Evolutionary conservation across 2,888 invertebrate species (phyloP).

Genomic region (Ophioninae sp.): DNA sequence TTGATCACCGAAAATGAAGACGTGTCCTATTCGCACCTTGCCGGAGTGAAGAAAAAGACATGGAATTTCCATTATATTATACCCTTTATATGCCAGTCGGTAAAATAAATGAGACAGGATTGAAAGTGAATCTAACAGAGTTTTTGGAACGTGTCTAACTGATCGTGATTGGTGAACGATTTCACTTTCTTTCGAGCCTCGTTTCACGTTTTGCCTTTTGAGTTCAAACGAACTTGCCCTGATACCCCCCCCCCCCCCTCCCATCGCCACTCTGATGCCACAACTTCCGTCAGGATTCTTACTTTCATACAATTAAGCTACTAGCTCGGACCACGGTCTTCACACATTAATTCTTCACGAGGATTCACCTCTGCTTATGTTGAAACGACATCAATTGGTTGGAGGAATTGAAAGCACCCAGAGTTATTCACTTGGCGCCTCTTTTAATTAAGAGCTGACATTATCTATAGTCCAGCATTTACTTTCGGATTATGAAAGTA

Average conservation of each 20-base stretch:
- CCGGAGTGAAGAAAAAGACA: conserved; percentile 4
- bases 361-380: background rate
- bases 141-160: conserved; percentile 51
- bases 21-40: too few species aligned
- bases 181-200: conserved; percentile 53
- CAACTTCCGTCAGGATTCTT: conserved; percentile 39
- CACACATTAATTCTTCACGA: background rate
- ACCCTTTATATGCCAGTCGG: background rate
- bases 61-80: background rate
- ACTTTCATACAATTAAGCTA: conserved; percentile 27
- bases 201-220: conserved; percentile 37
- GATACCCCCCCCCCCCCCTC: background rate
- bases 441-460: background rate
- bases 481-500: background rate
- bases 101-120: conserved; percentile 11
- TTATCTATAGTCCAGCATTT: conserved; percentile 9
- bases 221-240: conserved; percentile 8
- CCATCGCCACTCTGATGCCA: too few species aligned
- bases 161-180: conserved; percentile 50
- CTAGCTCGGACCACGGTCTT: conserved; percentile 20
- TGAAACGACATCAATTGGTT: background rate
- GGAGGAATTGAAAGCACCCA: background rate
- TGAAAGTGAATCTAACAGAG: conserved; percentile 26
- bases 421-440: background rate
- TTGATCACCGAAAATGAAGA: background rate